phyloP scores from a whole-genome alignment of 1,140 invertebrate genomes.

The Hydropsyche tenuis region DNA sequence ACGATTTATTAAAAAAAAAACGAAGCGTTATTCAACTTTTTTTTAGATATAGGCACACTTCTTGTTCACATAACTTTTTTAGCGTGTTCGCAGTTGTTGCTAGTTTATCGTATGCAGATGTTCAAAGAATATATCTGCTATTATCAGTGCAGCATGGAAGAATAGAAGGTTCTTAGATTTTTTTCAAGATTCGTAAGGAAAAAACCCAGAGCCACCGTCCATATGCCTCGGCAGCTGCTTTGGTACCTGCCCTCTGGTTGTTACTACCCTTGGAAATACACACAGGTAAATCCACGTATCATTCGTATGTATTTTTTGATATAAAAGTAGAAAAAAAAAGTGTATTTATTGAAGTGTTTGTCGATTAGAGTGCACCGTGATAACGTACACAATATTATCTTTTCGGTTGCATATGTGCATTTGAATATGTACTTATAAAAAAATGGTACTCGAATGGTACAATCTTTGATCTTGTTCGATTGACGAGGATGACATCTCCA shows the following conservation, averaged over 20 bases:
- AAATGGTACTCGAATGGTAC: no score
- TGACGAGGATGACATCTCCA: conserved; percentile 18
- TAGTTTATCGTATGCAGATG: conserved; percentile 27
- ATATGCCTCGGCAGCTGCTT: conserved; percentile 33
- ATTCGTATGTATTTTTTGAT: not conserved
- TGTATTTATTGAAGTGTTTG: not conserved
- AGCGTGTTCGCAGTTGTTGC: conserved; percentile 3
- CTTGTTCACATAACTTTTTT: no score
- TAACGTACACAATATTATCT: not conserved
- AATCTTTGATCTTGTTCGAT: conserved; percentile 26
- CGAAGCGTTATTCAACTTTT: no score
- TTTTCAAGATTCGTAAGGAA: conserved; percentile 31
- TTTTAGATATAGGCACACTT: no score
- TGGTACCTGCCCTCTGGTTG: conserved; percentile 22
- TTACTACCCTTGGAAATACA: conserved; percentile 21
- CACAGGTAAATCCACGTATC: conserved; percentile 33
- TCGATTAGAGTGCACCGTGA: no score
- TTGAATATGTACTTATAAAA: no score
- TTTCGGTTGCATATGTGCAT: not conserved
- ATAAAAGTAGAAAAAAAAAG: not conserved
- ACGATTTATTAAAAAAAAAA: no score
- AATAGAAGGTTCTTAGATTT: conserved; percentile 35
- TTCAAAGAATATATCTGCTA: conserved; percentile 30
- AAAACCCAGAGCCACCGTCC: conserved; percentile 21
- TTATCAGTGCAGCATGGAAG: conserved; percentile 33